A percentile compares a stretch with the other conserved stretches of the same genome.
phyloP scores from a whole-genome alignment of 2,888 invertebrate genomes.

The Papilio elwesi region DNA sequence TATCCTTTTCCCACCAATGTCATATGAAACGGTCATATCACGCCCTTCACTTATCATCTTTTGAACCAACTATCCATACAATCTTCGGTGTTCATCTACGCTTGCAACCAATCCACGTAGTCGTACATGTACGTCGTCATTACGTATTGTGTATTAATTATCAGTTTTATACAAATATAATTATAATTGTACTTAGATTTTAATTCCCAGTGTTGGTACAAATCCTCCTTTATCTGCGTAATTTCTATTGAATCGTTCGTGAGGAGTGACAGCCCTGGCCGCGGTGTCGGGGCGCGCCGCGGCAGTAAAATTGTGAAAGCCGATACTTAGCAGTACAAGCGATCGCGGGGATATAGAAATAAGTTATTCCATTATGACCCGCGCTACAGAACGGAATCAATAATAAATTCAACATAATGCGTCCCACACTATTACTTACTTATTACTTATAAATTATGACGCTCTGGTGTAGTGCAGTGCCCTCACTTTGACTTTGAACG shows the following conservation, averaged over 20 bases:
- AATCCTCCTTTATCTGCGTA: neutral
- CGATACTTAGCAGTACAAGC: slow-evolving; percentile 24
- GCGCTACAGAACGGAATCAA: slow-evolving; percentile 21
- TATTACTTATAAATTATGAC: slow-evolving; percentile 12
- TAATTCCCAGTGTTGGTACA: too few species aligned
- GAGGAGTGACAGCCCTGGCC: neutral
- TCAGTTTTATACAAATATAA: too few species aligned
- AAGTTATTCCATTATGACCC: slow-evolving; percentile 29
- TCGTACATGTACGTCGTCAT: too few species aligned
- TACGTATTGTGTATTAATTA: too few species aligned
- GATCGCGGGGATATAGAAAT: slow-evolving; percentile 27
- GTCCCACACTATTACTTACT: slow-evolving; percentile 4
- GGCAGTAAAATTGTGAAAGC: slow-evolving; percentile 37
- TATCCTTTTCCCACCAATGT: too few species aligned
- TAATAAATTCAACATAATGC: slow-evolving; percentile 24
- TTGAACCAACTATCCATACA: too few species aligned
- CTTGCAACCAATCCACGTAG: too few species aligned
- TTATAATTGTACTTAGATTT: too few species aligned
- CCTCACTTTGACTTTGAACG: neutral
- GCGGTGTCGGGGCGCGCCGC: neutral
- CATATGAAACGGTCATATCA: too few species aligned
- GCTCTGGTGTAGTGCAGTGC: neutral
- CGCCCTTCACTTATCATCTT: too few species aligned
- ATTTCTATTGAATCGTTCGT: neutral
- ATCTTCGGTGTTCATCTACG: too few species aligned